phyloP scores from a whole-genome alignment of 2,888 invertebrate genomes.

The Eueremaeus valkanovi region DNA sequence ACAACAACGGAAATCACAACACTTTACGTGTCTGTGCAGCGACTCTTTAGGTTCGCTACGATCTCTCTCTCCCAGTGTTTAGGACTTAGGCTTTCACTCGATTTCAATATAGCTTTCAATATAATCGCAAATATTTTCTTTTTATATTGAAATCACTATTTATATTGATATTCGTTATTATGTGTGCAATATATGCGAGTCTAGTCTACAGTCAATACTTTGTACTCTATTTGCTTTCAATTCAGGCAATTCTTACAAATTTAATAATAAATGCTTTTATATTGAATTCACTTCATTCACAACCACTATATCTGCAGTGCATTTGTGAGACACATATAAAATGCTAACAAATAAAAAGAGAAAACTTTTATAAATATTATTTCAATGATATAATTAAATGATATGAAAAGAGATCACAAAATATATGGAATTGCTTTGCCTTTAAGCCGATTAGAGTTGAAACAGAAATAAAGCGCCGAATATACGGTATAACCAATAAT shows the following conservation, averaged over 20 bases:
- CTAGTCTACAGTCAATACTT: neutral
- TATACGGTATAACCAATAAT: neutral
- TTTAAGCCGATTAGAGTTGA: slow-evolving; percentile 14
- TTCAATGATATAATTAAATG: slow-evolving; percentile 12
- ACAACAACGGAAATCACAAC: slow-evolving; percentile 25
- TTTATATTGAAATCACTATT: slow-evolving; percentile 29
- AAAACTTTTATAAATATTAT: slow-evolving; percentile 20
- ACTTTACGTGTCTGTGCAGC: neutral
- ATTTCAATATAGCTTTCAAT: slow-evolving; percentile 15
- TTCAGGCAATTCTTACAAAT: slow-evolving; percentile 5
- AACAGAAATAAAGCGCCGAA: slow-evolving; percentile 11
- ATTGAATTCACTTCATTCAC: neutral
- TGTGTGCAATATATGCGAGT: neutral
- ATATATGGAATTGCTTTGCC: neutral
- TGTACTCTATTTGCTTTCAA: neutral
- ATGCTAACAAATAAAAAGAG: neutral
- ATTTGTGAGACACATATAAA: neutral
- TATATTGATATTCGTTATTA: slow-evolving; percentile 14
- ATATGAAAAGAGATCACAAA: slow-evolving; percentile 6
- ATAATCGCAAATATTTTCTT: slow-evolving; percentile 29
- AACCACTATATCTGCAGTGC: neutral
- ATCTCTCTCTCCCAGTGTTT: neutral
- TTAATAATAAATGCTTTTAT: slow-evolving; percentile 14
- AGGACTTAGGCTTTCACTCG: neutral
- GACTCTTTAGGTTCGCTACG: neutral